phyloP scores from a whole-genome alignment of 2,113 vertebrate genomes.

The Callopanchax toddi region DNA sequence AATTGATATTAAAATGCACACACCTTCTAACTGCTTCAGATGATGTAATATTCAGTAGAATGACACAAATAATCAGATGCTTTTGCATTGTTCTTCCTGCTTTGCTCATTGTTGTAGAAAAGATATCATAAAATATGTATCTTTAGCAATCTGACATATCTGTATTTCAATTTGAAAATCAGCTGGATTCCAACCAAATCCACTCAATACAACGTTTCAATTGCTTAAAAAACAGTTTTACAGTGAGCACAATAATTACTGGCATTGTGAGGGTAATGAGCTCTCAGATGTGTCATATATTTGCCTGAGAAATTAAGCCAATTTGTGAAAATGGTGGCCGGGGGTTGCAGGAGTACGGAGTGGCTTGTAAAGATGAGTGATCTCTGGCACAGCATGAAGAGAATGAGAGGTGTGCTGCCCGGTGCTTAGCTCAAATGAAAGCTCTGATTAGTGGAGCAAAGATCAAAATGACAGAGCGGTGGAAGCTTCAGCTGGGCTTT shows the following conservation, averaged over 20 bases:
- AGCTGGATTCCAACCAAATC: conserved; percentile 66
- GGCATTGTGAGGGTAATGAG: conserved; percentile 67
- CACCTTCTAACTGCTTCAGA: conserved; percentile 8
- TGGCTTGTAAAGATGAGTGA: conserved; percentile 83
- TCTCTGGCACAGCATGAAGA: conserved; percentile 84
- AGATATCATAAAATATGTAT: conserved; percentile 43
- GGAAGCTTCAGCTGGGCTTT: conserved; percentile 82
- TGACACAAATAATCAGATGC: too few species aligned
- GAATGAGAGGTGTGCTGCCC: conserved; percentile 78
- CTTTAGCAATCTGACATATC: conserved; percentile 33
- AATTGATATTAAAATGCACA: conserved; percentile 25
- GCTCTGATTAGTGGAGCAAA: conserved; percentile 86
- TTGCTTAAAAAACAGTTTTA: conserved; percentile 39
- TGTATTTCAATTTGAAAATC: conserved; percentile 77
- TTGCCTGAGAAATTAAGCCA: conserved; percentile 83
- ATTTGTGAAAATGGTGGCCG: conserved; percentile 81
- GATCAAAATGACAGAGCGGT: conserved; percentile 87
- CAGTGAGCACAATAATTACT: conserved; percentile 56
- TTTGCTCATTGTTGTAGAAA: not conserved
- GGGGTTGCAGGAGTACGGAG: conserved; percentile 75
- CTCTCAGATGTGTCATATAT: conserved; percentile 79
- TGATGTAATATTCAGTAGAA: not conserved
- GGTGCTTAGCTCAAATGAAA: conserved; percentile 87
- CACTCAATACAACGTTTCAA: conserved; percentile 40
- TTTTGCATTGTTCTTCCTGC: too few species aligned